Evolutionary conservation across 2,113 vertebrate species (phyloP).

Genomic region (Labeo catla): DNA sequence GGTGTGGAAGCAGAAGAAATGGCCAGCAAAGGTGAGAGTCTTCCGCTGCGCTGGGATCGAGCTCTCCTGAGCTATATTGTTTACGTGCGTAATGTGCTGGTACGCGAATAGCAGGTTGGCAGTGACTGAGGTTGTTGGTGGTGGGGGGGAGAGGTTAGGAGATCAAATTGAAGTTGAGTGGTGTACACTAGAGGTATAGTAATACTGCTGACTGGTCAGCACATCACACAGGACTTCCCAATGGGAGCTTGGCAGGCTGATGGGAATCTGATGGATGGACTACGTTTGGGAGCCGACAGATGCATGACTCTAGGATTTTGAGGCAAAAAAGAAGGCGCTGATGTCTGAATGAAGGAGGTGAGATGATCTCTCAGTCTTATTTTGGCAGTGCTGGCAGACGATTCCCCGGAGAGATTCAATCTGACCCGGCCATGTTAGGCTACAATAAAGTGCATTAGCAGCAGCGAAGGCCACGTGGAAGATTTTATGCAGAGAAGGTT

Average conservation of each 20-base stretch:
- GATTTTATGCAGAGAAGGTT: constrained; percentile 19
- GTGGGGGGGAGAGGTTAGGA: neutral
- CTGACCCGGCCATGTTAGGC: constrained; percentile 46
- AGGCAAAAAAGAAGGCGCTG: constrained; percentile 1
- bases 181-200: constrained; percentile 19
- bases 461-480: neutral
- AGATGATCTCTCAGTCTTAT: constrained; percentile 38
- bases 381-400: constrained; percentile 21
- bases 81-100: constrained; percentile 6
- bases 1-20: constrained; percentile 67
- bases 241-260: constrained; percentile 41
- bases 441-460: constrained; percentile 26
- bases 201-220: constrained; percentile 39
- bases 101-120: constrained; percentile 2
- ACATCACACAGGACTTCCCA: constrained; percentile 39
- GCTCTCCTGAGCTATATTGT: constrained; percentile 7
- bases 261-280: constrained; percentile 45
- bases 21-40: constrained; percentile 77
- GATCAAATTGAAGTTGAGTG: constrained; percentile 14
- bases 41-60: neutral
- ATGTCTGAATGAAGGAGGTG: constrained; percentile 36
- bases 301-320: constrained; percentile 47
- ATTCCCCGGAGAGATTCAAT: constrained; percentile 43
- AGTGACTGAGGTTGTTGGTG: constrained; percentile 14
- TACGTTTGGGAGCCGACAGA: neutral